These are phyloP conservation scores for Bradypodion pumilum DNA, from an alignment of 2,797 vertebrate species.

Conservation along the genomic window DNA sequence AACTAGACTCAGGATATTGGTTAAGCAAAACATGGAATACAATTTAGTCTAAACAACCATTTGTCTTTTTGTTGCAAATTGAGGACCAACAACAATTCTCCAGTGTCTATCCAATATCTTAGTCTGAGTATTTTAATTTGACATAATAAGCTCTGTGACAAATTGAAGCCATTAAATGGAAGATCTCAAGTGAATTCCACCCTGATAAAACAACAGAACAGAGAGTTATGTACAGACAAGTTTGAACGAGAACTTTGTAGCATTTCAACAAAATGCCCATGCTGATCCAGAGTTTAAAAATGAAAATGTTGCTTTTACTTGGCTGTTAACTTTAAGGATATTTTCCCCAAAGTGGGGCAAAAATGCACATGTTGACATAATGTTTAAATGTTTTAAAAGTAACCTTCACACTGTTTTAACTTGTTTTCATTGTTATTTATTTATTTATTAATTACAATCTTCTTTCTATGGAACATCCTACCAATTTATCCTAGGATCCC, in stretches of 20 bases:
- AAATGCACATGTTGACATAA: too few relatives aligned
- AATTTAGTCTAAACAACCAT: not conserved
- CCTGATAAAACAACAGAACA: not conserved
- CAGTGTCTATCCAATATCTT: not conserved
- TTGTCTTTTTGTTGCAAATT: not conserved
- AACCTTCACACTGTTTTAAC: too few relatives aligned
- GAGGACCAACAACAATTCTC: not conserved
- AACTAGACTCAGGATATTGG: not conserved
- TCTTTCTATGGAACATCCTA: not conserved
- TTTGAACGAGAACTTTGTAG: not conserved
- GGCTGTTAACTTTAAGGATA: too few relatives aligned
- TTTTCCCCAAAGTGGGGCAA: too few relatives aligned
- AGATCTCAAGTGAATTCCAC: not conserved
- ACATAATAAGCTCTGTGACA: not conserved
- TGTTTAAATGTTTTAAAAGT: too few relatives aligned
- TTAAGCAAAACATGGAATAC: fast-evolving
- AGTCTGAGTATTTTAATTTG: not conserved
- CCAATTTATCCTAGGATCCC: not conserved
- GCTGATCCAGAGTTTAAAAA: not conserved
- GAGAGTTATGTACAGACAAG: not conserved
- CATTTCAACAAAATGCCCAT: not conserved
- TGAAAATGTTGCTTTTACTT: too few relatives aligned
- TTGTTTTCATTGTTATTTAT: too few relatives aligned
- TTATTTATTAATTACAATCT: too few relatives aligned
- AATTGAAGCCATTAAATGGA: not conserved